Evolutionary conservation across 2,113 vertebrate genomes (phyloP).

Genomic region (Ivindomyrus marchei): DNA sequence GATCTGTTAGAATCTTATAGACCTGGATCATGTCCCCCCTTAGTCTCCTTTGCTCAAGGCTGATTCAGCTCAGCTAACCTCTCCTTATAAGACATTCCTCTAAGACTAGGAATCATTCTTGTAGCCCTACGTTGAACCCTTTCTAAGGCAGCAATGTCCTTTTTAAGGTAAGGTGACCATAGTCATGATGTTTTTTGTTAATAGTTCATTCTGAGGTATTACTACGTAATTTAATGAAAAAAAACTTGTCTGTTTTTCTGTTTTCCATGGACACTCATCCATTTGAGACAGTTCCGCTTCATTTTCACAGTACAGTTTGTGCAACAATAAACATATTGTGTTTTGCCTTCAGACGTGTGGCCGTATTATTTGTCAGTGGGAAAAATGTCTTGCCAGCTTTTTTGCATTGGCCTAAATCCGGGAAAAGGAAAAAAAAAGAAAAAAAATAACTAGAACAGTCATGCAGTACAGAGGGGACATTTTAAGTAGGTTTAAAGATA

Average conservation of each 20-base stretch:
- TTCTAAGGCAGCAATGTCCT: too few relatives aligned
- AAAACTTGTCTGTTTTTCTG: background rate
- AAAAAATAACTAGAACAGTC: background rate
- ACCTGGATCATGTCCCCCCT: too few relatives aligned
- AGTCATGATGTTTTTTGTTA: background rate
- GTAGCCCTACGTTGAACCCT: background rate
- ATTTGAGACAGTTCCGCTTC: background rate
- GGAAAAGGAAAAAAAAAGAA: background rate
- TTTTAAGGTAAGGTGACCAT: too few relatives aligned
- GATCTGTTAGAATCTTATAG: too few relatives aligned
- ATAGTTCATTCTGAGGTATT: background rate
- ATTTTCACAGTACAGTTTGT: background rate
- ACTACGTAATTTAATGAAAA: background rate
- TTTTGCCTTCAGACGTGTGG: background rate
- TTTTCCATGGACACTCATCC: background rate
- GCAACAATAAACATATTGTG: background rate
- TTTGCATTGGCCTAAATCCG: background rate
- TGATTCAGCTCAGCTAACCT: too few relatives aligned
- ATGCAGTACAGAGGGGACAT: background rate
- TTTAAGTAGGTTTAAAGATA: background rate
- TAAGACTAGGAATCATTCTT: too few relatives aligned
- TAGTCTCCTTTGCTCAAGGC: too few relatives aligned
- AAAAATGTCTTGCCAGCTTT: constrained; percentile 20
- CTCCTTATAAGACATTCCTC: too few relatives aligned
- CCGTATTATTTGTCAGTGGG: background rate